Base-by-base conservation (phyloP, 2,888 invertebrate genomes). In the Morpho helenor region DNA sequence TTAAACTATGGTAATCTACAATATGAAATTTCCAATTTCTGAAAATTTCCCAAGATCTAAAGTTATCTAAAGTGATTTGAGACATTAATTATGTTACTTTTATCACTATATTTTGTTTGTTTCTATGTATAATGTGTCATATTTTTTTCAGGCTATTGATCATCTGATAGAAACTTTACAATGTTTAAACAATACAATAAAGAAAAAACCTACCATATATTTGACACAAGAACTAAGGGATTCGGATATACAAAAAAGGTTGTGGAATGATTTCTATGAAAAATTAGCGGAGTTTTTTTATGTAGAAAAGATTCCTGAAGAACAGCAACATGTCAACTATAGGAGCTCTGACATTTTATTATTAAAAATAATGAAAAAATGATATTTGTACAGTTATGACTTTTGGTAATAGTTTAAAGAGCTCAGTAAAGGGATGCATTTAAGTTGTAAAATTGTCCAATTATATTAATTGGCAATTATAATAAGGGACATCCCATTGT, bases 201-300 rank as follows among this genome's bases (percentile, higher is more conserved):
- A 76, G 41, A 79, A 82, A 52, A 84, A 91, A 53, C 92, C 93
- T 8, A 86, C 87, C 66, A 90, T 94, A 52, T 87, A 94, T 64
- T 81, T 95, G 63, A 92, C 93, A 60, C 95, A 95, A 84, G 95
- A 95, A 81, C 78, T 94, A 66, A 85, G 95, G 70, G 93, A 94
- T 65, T 91, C 93, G 8, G 93, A 93, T 45, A 84, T 91, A 58
- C 83, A 86, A 63, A 85, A 78, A 68, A 72, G 69, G 56, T 63
- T 86, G 8, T 91, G 89, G 90, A 72, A 72, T 56, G 68, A 68
- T 41, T 91, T 91, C 70, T 81, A 80, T 75, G 78, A 84, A 51
- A 84, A 83, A 63, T 63, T 89, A 7, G 63, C 62, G 50, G 77
- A 82, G 39, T 65, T 65, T 60, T 88, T 86, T 70, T 63, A 74